Base-by-base conservation (phyloP, 2,797 vertebrate species). In the Discoglossus pictus region DNA sequence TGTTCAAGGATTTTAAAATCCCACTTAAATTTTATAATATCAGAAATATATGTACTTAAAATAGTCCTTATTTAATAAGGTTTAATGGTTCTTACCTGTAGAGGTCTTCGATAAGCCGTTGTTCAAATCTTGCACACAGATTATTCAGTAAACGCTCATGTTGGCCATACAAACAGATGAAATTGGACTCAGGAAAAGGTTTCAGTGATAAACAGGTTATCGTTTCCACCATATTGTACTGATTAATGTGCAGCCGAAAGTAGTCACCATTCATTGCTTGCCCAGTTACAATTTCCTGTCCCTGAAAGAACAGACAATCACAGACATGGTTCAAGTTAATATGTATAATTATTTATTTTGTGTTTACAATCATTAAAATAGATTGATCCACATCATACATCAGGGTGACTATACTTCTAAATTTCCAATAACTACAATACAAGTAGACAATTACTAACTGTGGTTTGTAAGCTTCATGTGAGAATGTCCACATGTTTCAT, bases 91-190 rank as follows among this genome's bases (percentile, higher is more conserved):
- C 79, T 73, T 82, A 98, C 96, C 94, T 97, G 87, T 96, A 94
- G 31, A 99, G 84, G 79, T 98, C 93, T 0, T 65, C 71, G 71
- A 98, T 76, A 72, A 89, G 84, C 5, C 84, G 82, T 3, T 84
- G 79, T 0, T 81, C 67, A 61, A 89, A 90, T 52, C 85, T 86
- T 16, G 66, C 75, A 24, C 51, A 84, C 62, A 98, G 82, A 34
- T 86, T 92, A 23, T 97, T 97, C 46, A 99, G 91, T 68, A 93
- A 87, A 61, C 84, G 86, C 78, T 98, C 91, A 0, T 97, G 94
- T 59, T 93, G 93, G 10, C 93, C 91, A 0, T 90, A 95, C 62
- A 98, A 76, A 73, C 84, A 83, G 65, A 93, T 74, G 74, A 93
- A 92, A 79, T 98, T 98, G 74, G 89, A 89, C 59, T 83, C 61